Evolutionary conservation across 1,140 invertebrate genomes (phyloP).

Genomic region (Sogatella furcifera): DNA sequence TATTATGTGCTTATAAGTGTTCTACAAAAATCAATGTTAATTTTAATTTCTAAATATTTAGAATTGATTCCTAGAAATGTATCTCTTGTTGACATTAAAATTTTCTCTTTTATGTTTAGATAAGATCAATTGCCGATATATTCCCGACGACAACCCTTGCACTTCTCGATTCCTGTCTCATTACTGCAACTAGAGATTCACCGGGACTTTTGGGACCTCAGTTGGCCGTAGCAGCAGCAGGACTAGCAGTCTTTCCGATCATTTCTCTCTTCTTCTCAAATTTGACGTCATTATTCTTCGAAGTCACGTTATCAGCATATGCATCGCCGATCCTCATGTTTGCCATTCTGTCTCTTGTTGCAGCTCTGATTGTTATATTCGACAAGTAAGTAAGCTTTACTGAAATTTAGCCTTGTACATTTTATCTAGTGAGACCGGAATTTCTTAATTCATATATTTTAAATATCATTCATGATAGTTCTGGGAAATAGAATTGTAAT

Average conservation of each 20-base stretch:
- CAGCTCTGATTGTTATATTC: conserved; percentile 48
- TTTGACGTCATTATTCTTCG: conserved; percentile 1
- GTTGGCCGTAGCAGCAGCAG: conserved; percentile 60
- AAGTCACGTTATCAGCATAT: conserved; percentile 15
- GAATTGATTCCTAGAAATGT: too few relatives aligned
- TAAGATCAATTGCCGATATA: conserved; percentile 62
- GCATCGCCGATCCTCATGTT: conserved; percentile 37
- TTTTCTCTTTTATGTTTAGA: conserved; percentile 15
- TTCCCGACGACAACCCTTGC: conserved; percentile 59
- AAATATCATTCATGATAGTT: too few relatives aligned
- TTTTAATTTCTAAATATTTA: too few relatives aligned
- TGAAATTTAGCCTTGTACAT: too few relatives aligned
- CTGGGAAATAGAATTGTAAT: too few relatives aligned
- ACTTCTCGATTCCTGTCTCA: conserved; percentile 60
- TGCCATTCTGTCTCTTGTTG: conserved; percentile 46
- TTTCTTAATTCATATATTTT: too few relatives aligned
- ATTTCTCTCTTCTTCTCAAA: conserved; percentile 45
- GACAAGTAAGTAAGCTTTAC: conserved; percentile 36
- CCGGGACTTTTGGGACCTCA: conserved; percentile 67
- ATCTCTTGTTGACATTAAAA: too few relatives aligned
- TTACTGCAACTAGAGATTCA: conserved; percentile 67
- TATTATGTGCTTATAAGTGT: too few relatives aligned
- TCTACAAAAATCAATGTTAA: too few relatives aligned
- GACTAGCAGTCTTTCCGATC: conserved; percentile 57
- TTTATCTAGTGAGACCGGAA: too few relatives aligned